A percentile compares a stretch with the other conserved stretches of the same genome.
Conservation (phyloP, 2,888 invertebrate genomes). For the Allacma fusca region DNA sequence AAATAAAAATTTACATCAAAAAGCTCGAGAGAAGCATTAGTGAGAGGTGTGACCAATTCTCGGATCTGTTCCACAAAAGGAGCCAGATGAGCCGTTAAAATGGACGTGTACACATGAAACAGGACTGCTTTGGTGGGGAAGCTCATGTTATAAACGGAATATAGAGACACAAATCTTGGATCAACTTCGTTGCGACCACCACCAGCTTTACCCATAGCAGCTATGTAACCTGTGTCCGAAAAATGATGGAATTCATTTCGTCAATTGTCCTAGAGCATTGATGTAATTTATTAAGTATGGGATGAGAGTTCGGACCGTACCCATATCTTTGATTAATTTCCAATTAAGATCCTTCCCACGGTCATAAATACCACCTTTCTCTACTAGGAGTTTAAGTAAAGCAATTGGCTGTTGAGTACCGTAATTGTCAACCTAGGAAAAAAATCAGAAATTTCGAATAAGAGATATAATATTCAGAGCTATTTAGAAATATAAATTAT, state of each 20-base stretch:
- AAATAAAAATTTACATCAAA: constrained; percentile 72
- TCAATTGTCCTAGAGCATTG: background rate
- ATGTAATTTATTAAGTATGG: too few relatives aligned
- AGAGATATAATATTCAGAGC: background rate
- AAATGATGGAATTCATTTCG: background rate
- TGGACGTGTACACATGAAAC: constrained; percentile 81
- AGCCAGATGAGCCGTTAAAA: constrained; percentile 79
- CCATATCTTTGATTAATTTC: constrained; percentile 84
- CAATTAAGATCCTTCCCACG: constrained; percentile 87
- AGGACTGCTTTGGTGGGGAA: constrained; percentile 82
- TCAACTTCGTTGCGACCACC: constrained; percentile 91
- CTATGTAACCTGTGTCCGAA: constrained; percentile 73
- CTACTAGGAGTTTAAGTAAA: constrained; percentile 86
- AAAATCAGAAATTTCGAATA: constrained; percentile 8
- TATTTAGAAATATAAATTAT: background rate
- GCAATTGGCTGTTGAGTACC: constrained; percentile 95
- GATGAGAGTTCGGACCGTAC: too few relatives aligned
- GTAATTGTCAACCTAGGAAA: constrained; percentile 73
- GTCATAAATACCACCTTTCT: constrained; percentile 88
- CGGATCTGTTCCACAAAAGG: constrained; percentile 75
- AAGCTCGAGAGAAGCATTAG: constrained; percentile 80
- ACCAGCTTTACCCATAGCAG: constrained; percentile 87
- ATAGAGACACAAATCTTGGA: constrained; percentile 89
- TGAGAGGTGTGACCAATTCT: constrained; percentile 72
- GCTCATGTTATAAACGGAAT: constrained; percentile 84